phyloP scores from a whole-genome alignment of 2,113 vertebrate species.

The Procavia capensis region DNA sequence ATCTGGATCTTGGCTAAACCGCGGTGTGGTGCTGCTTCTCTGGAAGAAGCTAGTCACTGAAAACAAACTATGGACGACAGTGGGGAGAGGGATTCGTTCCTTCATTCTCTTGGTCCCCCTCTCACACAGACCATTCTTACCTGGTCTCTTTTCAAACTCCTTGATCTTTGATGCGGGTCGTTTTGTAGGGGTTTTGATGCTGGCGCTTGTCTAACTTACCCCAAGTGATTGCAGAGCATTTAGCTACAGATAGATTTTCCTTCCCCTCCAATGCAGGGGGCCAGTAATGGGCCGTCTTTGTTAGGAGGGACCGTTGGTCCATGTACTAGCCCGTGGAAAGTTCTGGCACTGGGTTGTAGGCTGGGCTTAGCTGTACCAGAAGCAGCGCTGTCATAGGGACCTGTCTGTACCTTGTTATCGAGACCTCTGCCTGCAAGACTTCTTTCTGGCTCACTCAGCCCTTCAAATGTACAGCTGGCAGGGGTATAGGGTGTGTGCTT shows the following conservation, averaged over 20 bases:
- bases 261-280: too few relatives aligned
- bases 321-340: fast-evolving
- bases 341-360: neutral
- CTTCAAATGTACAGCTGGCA: fast-evolving
- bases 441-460: too few relatives aligned
- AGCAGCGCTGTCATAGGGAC: fast-evolving
- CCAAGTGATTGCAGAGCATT: neutral
- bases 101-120: too few relatives aligned
- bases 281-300: neutral
- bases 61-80: neutral
- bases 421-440: too few relatives aligned
- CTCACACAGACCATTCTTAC: neutral
- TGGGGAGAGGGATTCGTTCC: too few relatives aligned
- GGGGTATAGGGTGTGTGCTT: fast-evolving
- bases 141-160: neutral
- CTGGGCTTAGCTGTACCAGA: neutral
- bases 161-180: too few relatives aligned
- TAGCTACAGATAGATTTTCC: neutral
- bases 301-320: neutral
- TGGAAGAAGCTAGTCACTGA: neutral
- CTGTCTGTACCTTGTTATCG: too few relatives aligned
- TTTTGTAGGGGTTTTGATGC: neutral
- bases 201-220: neutral
- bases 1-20: too few relatives aligned
- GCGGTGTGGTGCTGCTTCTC: neutral